phyloP scores from a whole-genome alignment of 2,113 vertebrate genomes.

The Megaleporinus macrocephalus region DNA sequence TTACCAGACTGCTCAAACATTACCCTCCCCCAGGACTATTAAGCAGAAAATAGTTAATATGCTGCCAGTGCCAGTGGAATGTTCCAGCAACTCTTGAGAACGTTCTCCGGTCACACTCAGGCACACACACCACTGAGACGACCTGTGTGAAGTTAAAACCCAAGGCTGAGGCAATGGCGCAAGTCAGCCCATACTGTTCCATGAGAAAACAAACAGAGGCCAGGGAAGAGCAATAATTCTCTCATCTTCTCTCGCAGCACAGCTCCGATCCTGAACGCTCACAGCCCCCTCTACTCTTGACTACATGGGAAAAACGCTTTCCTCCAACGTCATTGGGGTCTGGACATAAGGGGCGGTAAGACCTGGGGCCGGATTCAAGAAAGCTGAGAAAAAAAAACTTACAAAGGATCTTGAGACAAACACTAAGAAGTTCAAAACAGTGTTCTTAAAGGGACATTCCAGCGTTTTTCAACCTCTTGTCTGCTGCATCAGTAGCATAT shows the following conservation, averaged over 20 bases:
- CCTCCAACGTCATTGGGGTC: conserved; percentile 13
- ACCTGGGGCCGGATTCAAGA: background rate
- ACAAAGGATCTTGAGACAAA: background rate
- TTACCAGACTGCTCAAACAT: conserved; percentile 40
- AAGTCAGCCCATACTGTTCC: conserved; percentile 16
- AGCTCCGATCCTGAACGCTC: conserved; percentile 43
- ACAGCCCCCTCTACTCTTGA: background rate
- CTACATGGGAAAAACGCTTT: conserved; percentile 28
- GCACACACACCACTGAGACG: background rate
- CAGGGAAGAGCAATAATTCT: conserved; percentile 39
- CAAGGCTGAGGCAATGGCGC: conserved; percentile 12
- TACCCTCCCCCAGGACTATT: conserved; percentile 22
- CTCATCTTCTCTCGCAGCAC: background rate
- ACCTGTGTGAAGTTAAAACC: conserved; percentile 44
- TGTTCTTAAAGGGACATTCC: background rate
- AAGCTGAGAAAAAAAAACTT: background rate
- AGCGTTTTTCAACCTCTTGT: background rate
- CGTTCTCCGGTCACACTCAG: background rate
- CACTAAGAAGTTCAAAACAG: too few relatives aligned
- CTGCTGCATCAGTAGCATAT: background rate
- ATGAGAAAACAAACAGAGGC: conserved; percentile 47
- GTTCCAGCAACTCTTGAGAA: conserved; percentile 18
- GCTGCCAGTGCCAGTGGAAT: conserved; percentile 46
- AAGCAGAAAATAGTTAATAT: conserved; percentile 43
- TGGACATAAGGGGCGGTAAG: background rate